Conservation (phyloP, 2,113 vertebrate species). For the Hippocampus barbouri region DNA sequence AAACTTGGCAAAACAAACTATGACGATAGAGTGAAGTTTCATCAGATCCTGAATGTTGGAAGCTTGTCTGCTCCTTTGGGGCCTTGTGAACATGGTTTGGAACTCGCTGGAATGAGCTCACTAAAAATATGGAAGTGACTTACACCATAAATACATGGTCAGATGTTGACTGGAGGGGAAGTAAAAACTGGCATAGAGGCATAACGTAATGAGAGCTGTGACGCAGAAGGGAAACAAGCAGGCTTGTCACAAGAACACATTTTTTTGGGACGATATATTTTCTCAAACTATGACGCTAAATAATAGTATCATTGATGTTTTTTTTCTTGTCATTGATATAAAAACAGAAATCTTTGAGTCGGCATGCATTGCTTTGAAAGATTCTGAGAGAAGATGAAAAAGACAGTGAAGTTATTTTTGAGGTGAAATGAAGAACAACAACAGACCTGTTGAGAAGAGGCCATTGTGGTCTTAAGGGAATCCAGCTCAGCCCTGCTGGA, state of each 20-base stretch:
- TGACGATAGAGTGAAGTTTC: constrained; percentile 6
- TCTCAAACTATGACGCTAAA: too few species aligned
- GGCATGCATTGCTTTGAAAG: background rate
- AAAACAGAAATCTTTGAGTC: background rate
- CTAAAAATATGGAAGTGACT: constrained; percentile 29
- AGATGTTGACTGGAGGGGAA: constrained; percentile 36
- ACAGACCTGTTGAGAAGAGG: constrained; percentile 79
- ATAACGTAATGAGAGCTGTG: constrained; percentile 1
- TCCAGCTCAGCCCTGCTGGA: constrained; percentile 82
- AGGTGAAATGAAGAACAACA: background rate
- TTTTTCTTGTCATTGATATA: too few species aligned
- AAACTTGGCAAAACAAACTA: constrained; percentile 11
- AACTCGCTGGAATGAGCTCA: background rate
- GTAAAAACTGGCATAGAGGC: constrained; percentile 1
- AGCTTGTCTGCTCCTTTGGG: background rate
- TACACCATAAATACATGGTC: constrained; percentile 34
- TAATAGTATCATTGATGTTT: too few species aligned
- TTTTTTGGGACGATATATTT: too few species aligned
- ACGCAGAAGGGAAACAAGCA: background rate
- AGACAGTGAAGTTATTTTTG: background rate
- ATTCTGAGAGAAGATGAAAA: background rate
- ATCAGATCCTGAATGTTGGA: constrained; percentile 10
- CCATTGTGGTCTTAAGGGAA: constrained; percentile 72
- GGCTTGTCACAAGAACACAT: too few species aligned
- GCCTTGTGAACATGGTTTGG: background rate